Evolutionary conservation across 92 coral and sea anemone genomes (phyloP), one percentile per base, ranked within the genome.

Genomic region (Galaxea fascicularis): DNA sequence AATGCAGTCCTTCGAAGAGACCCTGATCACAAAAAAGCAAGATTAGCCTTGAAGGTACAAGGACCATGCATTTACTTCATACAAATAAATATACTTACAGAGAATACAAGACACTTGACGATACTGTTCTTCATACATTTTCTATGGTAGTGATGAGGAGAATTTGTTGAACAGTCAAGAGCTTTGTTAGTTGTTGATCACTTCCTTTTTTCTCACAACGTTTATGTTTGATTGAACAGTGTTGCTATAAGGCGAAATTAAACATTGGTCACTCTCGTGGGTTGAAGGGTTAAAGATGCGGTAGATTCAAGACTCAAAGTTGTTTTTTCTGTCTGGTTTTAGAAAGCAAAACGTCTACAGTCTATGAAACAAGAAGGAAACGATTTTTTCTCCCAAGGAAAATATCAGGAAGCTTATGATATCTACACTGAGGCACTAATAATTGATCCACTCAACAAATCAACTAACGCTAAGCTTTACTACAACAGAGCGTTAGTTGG

Each of bases 11-110:
- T 97, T 54, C 87, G 90, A 82, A 88, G 87, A 63, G 99, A 97
- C 58, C 99, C 99, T 12, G 99, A 97, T 79, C 98, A 97, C 71
- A 97, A 92, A 63, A 94, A 97, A 71, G 99, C 99, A 56, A 91
- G 92, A 80, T 16, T 84, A 26, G 93, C 86, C 18, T 87, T 87
- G 56, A 97, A 88, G 98, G 99, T 97, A 56, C 41, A 60, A 28
- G 8, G 26, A 20, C n/a, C 45, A 65, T 35, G 2, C 6, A 35
- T 35, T 35, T n/a, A n/a, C n/a, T n/a, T n/a, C n/a, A n/a, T n/a
- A n/a, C n/a, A n/a, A n/a, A n/a, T n/a, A n/a, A n/a, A n/a, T n/a
- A n/a, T n/a, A n/a, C n/a, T n/a, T n/a, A n/a, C n/a, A n/a, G n/a
- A n/a, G n/a, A n/a, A n/a, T n/a, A n/a, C n/a, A n/a, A n/a, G n/a